Evolutionary conservation across 2,888 invertebrate genomes (phyloP).

Genomic region (Parasteatoda lunata): DNA sequence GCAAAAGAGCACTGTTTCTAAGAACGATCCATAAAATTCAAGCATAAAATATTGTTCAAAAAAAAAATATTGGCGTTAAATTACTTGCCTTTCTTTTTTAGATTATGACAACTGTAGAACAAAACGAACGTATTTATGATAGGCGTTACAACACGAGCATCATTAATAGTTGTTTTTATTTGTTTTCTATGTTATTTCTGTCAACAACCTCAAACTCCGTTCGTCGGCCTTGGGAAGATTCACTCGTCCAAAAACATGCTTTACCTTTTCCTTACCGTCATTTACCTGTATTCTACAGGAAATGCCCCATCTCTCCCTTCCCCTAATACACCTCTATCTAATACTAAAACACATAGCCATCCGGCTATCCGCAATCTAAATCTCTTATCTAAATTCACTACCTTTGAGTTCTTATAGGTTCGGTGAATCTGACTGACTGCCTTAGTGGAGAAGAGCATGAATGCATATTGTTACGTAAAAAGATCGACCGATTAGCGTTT

Average conservation of each 20-base stretch:
- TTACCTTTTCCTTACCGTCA: conserved; percentile 46
- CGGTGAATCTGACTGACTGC: conserved; percentile 58
- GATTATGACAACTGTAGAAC: neutral
- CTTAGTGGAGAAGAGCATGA: conserved; percentile 50
- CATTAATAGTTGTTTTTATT: conserved; percentile 49
- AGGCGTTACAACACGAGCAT: conserved; percentile 53
- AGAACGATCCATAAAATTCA: too few relatives aligned
- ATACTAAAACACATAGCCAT: conserved; percentile 6
- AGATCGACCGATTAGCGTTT: conserved; percentile 44
- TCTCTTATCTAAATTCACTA: conserved; percentile 47
- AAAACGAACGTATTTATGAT: conserved; percentile 24
- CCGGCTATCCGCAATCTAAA: conserved; percentile 40
- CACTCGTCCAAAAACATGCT: conserved; percentile 51
- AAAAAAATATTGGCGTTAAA: too few relatives aligned
- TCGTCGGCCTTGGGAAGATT: conserved; percentile 66
- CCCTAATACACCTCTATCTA: conserved; percentile 9
- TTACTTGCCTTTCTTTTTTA: neutral
- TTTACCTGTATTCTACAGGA: conserved; percentile 60
- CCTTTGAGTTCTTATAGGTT: conserved; percentile 39
- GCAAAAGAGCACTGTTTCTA: too few relatives aligned
- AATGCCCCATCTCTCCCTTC: conserved; percentile 43
- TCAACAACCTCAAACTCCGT: conserved; percentile 65
- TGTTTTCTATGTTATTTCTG: conserved; percentile 37
- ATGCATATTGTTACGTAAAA: conserved; percentile 10
- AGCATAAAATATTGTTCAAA: too few relatives aligned